Base-by-base conservation (phyloP, 2,113 vertebrate species). In the Phaethon lepturus region DNA sequence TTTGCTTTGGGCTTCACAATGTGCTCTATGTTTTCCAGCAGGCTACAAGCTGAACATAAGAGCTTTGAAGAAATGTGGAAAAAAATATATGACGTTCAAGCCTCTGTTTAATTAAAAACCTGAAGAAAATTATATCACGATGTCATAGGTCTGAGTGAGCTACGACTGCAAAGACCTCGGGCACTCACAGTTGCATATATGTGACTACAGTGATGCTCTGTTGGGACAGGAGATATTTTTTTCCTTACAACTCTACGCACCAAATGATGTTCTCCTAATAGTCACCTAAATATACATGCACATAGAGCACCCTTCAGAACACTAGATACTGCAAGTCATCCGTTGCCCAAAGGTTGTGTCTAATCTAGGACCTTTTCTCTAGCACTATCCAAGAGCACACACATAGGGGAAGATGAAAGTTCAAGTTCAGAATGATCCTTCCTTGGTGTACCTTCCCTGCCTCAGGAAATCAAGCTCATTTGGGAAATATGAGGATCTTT, bases 1-100 rank as follows among this genome's bases (percentile, higher is more conserved):
- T 74, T 86, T 64, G 35, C 88, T 87, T 16, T 69, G 62, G 80
- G 58, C 76, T 94, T 85, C 77, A 96, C 89, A 95, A 95, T 93
- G 94, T 75, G 49, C 69, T 91, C 96, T 93, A 4, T 95, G 89
- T 97, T 96, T 95, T 94, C 91, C 84, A 96, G 69, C 66, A 69
- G 64, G 52, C 88, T 89, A 74, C 50, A 88, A 88, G 71, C 90
- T 9, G 31, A 91, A 81, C 24, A 20, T 33, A 60, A 82, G 49
- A 87, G 56, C 71, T 90, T 73, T 90, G 81, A 91, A 89, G 40
- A 88, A 80, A 78, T 1, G 9, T 19, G 35, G 74, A 63, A 71
- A 86, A 14, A 93, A 95, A 72, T 44, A 86, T 2, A 75, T 2
- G 14, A 67, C 89, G 85, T 62, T 31, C n/a, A 91, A 87, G 63